Evolutionary conservation across 2,888 invertebrate species (phyloP).

Genomic region (Pyrrhia umbra): DNA sequence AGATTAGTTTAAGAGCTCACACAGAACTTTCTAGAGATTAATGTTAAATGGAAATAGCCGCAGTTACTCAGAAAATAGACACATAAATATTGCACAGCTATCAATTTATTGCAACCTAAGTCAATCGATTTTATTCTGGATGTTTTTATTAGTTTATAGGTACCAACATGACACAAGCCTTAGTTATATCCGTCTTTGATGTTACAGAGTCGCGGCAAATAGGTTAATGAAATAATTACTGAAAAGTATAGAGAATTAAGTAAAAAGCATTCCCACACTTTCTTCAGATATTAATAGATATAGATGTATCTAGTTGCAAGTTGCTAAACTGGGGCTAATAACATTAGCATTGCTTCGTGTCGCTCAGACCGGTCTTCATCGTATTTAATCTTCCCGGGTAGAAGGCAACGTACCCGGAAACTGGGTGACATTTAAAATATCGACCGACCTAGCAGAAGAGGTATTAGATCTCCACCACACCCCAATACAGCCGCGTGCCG

Average conservation of each 20-base stretch:
- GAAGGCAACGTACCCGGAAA: constrained; percentile 74
- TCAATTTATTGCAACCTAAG: constrained; percentile 7
- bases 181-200: too few relatives aligned
- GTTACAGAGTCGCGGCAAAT: too few relatives aligned
- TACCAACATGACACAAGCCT: too few relatives aligned
- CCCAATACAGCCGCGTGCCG: constrained; percentile 55
- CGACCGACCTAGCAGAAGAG: constrained; percentile 72
- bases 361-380: constrained; percentile 66
- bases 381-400: constrained; percentile 72
- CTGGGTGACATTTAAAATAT: constrained; percentile 82
- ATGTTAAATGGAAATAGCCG: constrained; percentile 20
- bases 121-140: background rate
- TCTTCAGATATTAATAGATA: constrained; percentile 30
- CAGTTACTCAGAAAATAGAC: background rate
- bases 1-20: constrained; percentile 54
- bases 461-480: constrained; percentile 69
- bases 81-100: constrained; percentile 10
- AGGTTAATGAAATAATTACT: too few relatives aligned
- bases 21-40: constrained; percentile 39
- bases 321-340: constrained; percentile 64
- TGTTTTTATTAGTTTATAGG: too few relatives aligned
- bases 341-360: constrained; percentile 57
- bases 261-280: constrained; percentile 24
- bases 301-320: constrained; percentile 34
- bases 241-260: background rate